phyloP scores from a whole-genome alignment of 2,888 invertebrate species.

The Spatulosminthurus flaviceps region DNA sequence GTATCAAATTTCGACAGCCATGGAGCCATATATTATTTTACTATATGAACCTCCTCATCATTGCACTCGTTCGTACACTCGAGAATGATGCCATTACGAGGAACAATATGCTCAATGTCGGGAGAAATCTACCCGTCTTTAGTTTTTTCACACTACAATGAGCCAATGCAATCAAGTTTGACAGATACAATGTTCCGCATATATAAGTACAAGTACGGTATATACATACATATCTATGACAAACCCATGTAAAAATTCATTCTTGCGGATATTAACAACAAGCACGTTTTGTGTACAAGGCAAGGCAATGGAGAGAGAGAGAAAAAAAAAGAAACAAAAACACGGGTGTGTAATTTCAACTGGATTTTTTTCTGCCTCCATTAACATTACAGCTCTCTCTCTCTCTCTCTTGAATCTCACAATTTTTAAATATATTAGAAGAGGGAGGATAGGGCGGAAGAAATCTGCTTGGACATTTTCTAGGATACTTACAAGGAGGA shows the following conservation, averaged over 20 bases:
- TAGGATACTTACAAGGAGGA: no score
- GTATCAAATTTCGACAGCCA: slow-evolving; percentile 47
- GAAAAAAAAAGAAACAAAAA: background rate
- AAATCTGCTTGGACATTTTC: no score
- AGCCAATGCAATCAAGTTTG: background rate
- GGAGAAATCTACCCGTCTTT: slow-evolving; percentile 12
- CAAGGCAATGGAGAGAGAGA: no score
- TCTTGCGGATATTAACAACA: background rate
- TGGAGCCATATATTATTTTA: slow-evolving; percentile 47
- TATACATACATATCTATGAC: no score
- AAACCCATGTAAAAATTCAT: no score
- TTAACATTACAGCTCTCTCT: background rate
- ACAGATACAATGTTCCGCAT: no score
- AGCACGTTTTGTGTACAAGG: background rate
- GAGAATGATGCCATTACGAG: slow-evolving; percentile 39
- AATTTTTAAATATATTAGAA: no score
- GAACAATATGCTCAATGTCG: slow-evolving; percentile 10
- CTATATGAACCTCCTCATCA: slow-evolving; percentile 27
- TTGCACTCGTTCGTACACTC: background rate
- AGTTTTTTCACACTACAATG: background rate
- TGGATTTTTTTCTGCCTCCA: background rate
- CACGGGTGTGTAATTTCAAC: slow-evolving; percentile 6
- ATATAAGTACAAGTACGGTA: no score
- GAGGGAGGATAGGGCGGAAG: no score
- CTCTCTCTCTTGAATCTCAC: background rate